Evolutionary conservation across 2,113 vertebrate species (phyloP).

Genomic region (Arothron firmamentum): DNA sequence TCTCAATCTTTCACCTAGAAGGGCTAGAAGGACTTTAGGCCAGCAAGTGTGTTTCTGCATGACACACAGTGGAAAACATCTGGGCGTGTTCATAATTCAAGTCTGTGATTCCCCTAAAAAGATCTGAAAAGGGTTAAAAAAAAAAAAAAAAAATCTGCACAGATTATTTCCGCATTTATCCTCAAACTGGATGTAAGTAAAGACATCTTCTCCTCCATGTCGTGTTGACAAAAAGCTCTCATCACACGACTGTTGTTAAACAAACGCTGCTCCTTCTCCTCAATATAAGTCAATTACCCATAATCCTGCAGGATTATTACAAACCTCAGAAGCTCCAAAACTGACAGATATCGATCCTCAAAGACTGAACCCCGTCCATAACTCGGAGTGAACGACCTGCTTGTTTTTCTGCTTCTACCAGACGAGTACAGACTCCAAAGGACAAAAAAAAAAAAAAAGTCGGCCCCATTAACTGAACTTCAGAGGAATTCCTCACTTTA

Average conservation of each 20-base stretch:
- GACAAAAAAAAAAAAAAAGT: conserved; percentile 42
- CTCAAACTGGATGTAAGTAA: background rate
- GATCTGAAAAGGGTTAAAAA: no score
- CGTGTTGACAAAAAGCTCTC: background rate
- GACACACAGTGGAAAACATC: no score
- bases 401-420: conserved; percentile 37
- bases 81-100: no score
- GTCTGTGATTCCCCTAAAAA: no score
- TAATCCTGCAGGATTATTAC: conserved; percentile 44
- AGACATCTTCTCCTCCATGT: no score
- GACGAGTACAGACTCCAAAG: conserved; percentile 54
- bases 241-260: background rate
- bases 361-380: conserved; percentile 40
- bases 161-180: no score
- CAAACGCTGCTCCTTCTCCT: conserved; percentile 29
- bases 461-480: conserved; percentile 73
- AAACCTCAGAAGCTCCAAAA: conserved; percentile 20
- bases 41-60: no score
- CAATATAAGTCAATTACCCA: conserved; percentile 55
- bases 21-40: no score
- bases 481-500: conserved; percentile 82
- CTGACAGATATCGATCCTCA: conserved; percentile 36
- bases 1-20: no score
- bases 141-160: no score
- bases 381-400: conserved; percentile 17